These are phyloP conservation scores for Lasiommata megera DNA, from an alignment of 2,888 invertebrate species.

Conservation along the genomic window DNA sequence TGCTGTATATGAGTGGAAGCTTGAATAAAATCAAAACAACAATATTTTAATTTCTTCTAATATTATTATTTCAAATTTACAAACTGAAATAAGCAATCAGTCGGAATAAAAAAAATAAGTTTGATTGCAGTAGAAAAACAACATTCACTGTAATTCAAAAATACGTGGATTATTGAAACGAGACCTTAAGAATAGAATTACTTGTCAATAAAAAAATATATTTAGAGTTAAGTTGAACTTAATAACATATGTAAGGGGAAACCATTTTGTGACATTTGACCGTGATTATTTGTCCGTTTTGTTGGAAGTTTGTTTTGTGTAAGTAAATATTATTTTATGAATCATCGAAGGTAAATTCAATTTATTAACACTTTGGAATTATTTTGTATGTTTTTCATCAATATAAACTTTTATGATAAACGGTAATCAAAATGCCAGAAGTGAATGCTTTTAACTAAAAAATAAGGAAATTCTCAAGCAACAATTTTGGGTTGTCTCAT, in stretches of 20 bases:
- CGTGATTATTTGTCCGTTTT: constrained; percentile 17
- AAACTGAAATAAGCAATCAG: no score
- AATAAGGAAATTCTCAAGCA: neutral
- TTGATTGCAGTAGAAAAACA: no score
- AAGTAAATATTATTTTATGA: constrained; percentile 23
- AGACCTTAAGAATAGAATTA: constrained; percentile 8
- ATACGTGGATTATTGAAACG: neutral
- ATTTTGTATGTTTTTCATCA: constrained; percentile 2
- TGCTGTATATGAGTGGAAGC: no score
- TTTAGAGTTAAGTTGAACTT: constrained; percentile 12
- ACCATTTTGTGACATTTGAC: constrained; percentile 22
- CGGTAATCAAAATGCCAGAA: neutral
- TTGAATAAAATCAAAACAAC: no score
- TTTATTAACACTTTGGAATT: neutral
- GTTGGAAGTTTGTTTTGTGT: constrained; percentile 13
- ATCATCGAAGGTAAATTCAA: constrained; percentile 17
- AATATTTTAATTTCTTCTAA: no score
- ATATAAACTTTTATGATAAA: neutral
- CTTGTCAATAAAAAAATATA: constrained; percentile 3
- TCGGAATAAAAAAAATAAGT: no score
- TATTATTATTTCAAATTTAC: no score
- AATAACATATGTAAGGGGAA: constrained; percentile 15
- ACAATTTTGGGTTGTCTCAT: no score
- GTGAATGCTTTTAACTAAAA: neutral
- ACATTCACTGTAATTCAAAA: no score